Evolutionary conservation across 2,113 vertebrate genomes (phyloP).

Genomic region (Oreochromis niloticus): DNA sequence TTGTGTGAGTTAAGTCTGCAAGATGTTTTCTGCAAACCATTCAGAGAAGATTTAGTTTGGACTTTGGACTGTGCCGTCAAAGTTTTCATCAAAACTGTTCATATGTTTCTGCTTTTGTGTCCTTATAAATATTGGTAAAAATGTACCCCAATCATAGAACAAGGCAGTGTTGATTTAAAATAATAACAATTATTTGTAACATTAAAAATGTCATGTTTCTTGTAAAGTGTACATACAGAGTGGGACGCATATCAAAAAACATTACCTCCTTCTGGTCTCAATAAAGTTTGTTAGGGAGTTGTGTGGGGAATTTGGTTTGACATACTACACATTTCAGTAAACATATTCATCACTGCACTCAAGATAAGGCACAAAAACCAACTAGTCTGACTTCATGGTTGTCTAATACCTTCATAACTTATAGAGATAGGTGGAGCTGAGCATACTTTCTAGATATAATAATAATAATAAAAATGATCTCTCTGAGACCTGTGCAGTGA

Average conservation of each 20-base stretch:
- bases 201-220: not conserved
- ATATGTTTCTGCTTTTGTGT: not conserved
- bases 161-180: not conserved
- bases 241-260: not conserved
- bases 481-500: too few species aligned
- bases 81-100: not conserved
- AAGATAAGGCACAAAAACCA: not conserved
- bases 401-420: not conserved
- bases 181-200: not conserved
- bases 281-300: not conserved
- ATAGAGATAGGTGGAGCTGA: not conserved
- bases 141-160: not conserved
- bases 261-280: not conserved
- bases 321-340: not conserved
- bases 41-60: not conserved
- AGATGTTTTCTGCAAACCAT: not conserved
- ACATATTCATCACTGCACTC: not conserved
- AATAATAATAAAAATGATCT: too few species aligned
- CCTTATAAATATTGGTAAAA: not conserved
- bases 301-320: not conserved
- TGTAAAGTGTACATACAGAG: too few species aligned
- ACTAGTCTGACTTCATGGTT: not conserved
- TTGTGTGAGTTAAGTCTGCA: not conserved
- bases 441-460: not conserved
- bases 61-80: not conserved